A percentile compares a stretch with the other conserved stretches of the same genome.
Evolutionary conservation across 2,888 invertebrate genomes (phyloP).

Genomic region (Eristalis tenax): DNA sequence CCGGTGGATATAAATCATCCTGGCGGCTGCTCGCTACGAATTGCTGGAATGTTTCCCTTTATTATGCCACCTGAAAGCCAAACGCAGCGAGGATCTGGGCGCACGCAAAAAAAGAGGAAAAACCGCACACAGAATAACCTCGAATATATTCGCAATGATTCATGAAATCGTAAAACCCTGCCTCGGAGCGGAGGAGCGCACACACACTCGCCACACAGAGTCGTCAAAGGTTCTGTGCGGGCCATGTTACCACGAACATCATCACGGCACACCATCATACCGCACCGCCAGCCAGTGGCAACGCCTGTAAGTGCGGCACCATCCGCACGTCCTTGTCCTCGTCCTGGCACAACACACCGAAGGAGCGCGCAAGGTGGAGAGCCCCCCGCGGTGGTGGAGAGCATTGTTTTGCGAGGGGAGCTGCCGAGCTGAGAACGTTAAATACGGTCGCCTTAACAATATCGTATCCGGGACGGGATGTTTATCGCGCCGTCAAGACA

Average conservation of each 20-base stretch:
- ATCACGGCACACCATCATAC: not conserved
- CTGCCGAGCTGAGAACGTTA: conserved; percentile 8
- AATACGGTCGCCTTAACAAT: conserved; percentile 46
- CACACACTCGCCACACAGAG: not conserved
- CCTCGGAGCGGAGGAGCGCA: conserved; percentile 7
- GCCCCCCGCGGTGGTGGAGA: not conserved
- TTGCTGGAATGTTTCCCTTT: conserved; percentile 7
- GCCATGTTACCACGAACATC: not conserved
- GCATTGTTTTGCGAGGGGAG: conserved; percentile 12
- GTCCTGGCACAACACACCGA: not conserved
- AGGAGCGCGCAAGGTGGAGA: not conserved
- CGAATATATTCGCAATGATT: conserved; percentile 46
- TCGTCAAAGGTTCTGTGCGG: not conserved
- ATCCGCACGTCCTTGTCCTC: not conserved
- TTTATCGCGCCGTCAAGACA: not conserved
- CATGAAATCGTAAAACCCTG: conserved; percentile 59
- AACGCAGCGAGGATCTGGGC: conserved; percentile 1
- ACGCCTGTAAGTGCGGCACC: conserved; percentile 19
- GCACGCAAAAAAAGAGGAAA: conserved; percentile 2
- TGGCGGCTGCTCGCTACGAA: not conserved
- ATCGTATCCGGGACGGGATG: conserved; percentile 13
- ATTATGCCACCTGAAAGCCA: conserved; percentile 36
- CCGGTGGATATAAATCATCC: conserved; percentile 52
- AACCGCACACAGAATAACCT: conserved; percentile 10
- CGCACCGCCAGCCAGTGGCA: conserved; percentile 1